Percentiles rank a stretch among this genome's conserved stretches.
Conservation (phyloP, 2,888 invertebrate species). For the Patella caerulea region DNA sequence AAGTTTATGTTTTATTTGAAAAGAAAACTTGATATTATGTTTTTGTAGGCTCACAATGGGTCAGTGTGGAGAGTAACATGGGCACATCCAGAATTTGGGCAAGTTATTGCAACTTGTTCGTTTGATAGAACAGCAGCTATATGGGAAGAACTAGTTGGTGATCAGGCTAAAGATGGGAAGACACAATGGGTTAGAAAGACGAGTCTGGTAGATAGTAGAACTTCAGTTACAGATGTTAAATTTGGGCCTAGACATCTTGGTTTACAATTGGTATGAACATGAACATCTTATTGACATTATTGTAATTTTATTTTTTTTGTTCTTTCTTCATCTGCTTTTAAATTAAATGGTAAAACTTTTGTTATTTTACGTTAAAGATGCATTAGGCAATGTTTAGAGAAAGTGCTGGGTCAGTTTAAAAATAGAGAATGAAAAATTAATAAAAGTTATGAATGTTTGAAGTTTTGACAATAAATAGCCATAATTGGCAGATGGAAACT, state of each 20-base stretch:
- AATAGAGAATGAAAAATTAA: too few relatives aligned
- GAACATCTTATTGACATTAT: too few relatives aligned
- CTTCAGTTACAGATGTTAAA: slow-evolving; percentile 97
- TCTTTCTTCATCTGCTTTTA: too few relatives aligned
- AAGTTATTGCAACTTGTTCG: slow-evolving; percentile 98
- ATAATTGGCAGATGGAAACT: too few relatives aligned
- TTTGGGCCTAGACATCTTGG: slow-evolving; percentile 97
- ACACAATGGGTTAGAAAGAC: slow-evolving; percentile 88
- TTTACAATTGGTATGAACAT: slow-evolving; percentile 78
- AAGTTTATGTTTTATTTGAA: too few relatives aligned
- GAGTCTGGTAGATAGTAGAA: slow-evolving; percentile 94
- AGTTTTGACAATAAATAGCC: too few relatives aligned
- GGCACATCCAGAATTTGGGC: slow-evolving; percentile 99
- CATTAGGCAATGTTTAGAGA: too few relatives aligned
- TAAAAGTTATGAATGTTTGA: too few relatives aligned
- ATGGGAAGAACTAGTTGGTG: slow-evolving; percentile 88
- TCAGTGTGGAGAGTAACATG: slow-evolving; percentile 97
- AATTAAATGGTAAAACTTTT: too few relatives aligned
- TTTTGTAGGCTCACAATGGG: slow-evolving; percentile 84
- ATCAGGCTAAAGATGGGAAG: slow-evolving; percentile 43
- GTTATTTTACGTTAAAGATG: too few relatives aligned
- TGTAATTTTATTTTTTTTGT: too few relatives aligned
- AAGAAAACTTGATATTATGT: not conserved
- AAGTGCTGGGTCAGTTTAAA: too few relatives aligned
- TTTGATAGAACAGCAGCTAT: slow-evolving; percentile 97